Evolutionary conservation across 2,113 vertebrate genomes (phyloP), one percentile per base, ranked within the genome.

Genomic region (Stigmatopora nigra): DNA sequence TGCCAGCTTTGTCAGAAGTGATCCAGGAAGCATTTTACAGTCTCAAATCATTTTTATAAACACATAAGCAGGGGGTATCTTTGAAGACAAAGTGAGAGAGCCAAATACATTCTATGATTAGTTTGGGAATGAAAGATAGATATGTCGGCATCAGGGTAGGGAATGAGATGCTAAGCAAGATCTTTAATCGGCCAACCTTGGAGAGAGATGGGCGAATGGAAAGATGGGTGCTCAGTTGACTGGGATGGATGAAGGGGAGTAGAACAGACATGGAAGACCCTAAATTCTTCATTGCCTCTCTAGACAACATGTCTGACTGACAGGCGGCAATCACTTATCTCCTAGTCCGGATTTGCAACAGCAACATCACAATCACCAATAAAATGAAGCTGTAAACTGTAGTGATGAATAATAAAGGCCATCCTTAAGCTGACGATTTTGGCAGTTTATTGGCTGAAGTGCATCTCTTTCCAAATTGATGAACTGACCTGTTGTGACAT

Each of bases 181-280:
- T 86, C 84, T 87, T 84, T 72, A 83, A 85, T 84, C 88, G 84
- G 88, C 88, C 85, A 84, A 86, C 87, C 86, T 84, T 74, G 72
- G 73, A 76, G 79, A 82, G 60, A 67, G 22, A 73, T 69, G 65
- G 78, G 63, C 70, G 72, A 75, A 72, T 64, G 70, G 69, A 79
- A 68, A 38, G 78, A 72, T 47, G 64, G 59, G 64, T 69, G 22
- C 56, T 61, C 17, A 22, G 69, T 78, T 80, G 64, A 65, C 58
- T 56, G 70, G 70, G 75, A 77, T 45, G 70, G 67, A 78, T 55
- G 68, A 57, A 78, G 51, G 73, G 51, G 71, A 61, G 68, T 55
- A 22, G 64, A 71, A 68, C 52, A 69, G 59, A 69, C 60, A 67
- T 67, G 69, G 35, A 73, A 70, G 66, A 65, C 67, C 61, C 8